A percentile compares a stretch with the other conserved stretches of the same genome.
These are phyloP conservation scores for Beroe ovata DNA, from an alignment of 37 sponge, comb jelly and placozoan genomes.

Conservation along the genomic window DNA sequence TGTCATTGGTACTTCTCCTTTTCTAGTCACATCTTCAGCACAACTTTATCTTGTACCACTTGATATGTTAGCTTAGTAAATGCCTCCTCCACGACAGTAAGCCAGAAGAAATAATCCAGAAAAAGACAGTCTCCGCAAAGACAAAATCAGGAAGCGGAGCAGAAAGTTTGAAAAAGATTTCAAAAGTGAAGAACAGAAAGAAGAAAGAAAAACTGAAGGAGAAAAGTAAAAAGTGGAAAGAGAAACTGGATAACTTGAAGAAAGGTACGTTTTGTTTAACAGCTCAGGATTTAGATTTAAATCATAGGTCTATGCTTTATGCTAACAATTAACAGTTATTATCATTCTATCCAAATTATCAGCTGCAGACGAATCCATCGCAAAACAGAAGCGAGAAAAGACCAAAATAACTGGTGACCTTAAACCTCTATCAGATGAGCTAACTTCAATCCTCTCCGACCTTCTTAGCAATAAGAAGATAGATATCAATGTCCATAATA, in stretches of 20 bases:
- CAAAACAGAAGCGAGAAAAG: constrained; percentile 19
- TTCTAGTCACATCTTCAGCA: too few relatives aligned
- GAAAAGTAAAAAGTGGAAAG: constrained; percentile 37
- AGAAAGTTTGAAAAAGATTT: neutral
- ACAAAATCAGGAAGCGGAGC: neutral
- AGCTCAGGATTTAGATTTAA: too few relatives aligned
- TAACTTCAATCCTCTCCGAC: neutral
- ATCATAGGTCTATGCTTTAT: too few relatives aligned
- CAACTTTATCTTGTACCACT: too few relatives aligned
- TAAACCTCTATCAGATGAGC: constrained; percentile 11
- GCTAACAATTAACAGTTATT: too few relatives aligned
- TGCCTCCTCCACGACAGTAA: too few relatives aligned
- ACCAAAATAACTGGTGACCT: constrained; percentile 28
- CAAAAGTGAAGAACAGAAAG: neutral
- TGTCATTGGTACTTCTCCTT: too few relatives aligned
- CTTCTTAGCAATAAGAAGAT: constrained; percentile 14
- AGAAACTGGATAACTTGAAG: constrained; percentile 9
- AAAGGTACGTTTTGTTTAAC: constrained; percentile 18
- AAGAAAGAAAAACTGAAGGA: constrained; percentile 34
- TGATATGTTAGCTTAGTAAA: too few relatives aligned
- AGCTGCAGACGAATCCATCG: constrained; percentile 4
- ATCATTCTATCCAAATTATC: too few relatives aligned
- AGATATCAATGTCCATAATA: neutral
- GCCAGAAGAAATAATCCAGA: too few relatives aligned
- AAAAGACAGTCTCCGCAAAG: too few relatives aligned